Conservation (phyloP, 2,888 invertebrate genomes). For the Drosophila leonis region DNA sequence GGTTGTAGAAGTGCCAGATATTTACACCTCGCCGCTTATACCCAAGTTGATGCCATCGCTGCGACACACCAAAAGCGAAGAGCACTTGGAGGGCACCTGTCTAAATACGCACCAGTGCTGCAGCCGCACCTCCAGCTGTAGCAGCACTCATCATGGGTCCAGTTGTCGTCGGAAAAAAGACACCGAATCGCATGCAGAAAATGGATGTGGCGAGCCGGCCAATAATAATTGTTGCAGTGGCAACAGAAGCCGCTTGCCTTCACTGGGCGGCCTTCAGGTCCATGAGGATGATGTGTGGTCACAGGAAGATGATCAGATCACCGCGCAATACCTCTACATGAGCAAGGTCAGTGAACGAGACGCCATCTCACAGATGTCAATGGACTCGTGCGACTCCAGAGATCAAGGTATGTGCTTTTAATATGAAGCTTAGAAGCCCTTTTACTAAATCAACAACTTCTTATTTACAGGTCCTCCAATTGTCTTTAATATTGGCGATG, state of each 20-base stretch:
- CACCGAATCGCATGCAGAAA: slow-evolving; percentile 32
- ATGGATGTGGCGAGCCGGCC: slow-evolving; percentile 49
- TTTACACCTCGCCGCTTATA: slow-evolving; percentile 93
- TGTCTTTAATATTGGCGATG: slow-evolving; percentile 86
- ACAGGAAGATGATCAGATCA: slow-evolving; percentile 97
- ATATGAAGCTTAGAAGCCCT: neutral
- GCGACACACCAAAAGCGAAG: slow-evolving; percentile 97
- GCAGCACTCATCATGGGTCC: slow-evolving; percentile 74
- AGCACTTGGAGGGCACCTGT: slow-evolving; percentile 89
- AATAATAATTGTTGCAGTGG: slow-evolving; percentile 49
- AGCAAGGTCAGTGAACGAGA: slow-evolving; percentile 90
- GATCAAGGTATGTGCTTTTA: slow-evolving; percentile 85
- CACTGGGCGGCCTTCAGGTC: slow-evolving; percentile 86
- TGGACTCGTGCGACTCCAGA: slow-evolving; percentile 93
- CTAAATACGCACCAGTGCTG: slow-evolving; percentile 66
- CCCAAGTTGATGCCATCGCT: slow-evolving; percentile 95
- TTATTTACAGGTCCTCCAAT: slow-evolving; percentile 78
- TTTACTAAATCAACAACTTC: neutral
- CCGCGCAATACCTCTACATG: slow-evolving; percentile 90
- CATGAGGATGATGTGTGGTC: slow-evolving; percentile 92
- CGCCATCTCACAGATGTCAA: slow-evolving; percentile 95
- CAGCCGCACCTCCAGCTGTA: slow-evolving; percentile 81
- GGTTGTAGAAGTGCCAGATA: slow-evolving; percentile 94
- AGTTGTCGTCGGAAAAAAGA: slow-evolving; percentile 73
- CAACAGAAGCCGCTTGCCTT: slow-evolving; percentile 29